These are phyloP conservation scores for Sebastes nivosus DNA, from an alignment of 2,797 vertebrate species.

Conservation along the genomic window DNA sequence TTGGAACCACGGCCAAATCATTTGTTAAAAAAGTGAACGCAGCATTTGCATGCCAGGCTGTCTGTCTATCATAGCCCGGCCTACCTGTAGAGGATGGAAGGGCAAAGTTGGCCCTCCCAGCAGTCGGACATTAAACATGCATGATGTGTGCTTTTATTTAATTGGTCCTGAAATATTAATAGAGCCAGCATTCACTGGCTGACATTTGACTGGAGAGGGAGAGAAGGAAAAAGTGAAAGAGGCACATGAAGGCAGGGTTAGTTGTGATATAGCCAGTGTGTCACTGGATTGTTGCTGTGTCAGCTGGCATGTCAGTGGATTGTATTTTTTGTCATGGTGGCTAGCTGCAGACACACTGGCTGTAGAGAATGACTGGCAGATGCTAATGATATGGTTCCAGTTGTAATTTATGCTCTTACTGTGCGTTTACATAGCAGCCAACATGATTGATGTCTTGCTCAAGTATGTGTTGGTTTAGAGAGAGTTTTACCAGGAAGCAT, in stretches of 20 bases:
- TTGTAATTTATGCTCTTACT: constrained; percentile 1
- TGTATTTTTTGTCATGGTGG: background rate
- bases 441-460: constrained; percentile 8
- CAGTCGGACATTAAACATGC: constrained; percentile 77
- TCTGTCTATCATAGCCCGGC: background rate
- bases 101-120: constrained; percentile 62
- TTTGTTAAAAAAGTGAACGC: constrained; percentile 5
- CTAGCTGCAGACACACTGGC: constrained; percentile 10
- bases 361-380: constrained; percentile 21
- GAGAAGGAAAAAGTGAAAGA: constrained; percentile 8
- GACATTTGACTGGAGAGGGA: constrained; percentile 74
- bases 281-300: constrained; percentile 42
- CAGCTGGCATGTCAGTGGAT: constrained; percentile 26
- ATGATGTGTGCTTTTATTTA: constrained; percentile 83
- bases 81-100: constrained; percentile 58
- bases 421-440: background rate
- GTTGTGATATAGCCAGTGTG: constrained; percentile 34
- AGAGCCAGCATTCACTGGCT: constrained; percentile 70
- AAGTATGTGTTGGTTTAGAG: background rate
- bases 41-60: constrained; percentile 18
- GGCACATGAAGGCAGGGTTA: background rate
- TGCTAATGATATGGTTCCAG: constrained; percentile 25
- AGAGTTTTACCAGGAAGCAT: background rate
- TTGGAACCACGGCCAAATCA: background rate
- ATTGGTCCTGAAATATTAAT: constrained; percentile 84